These are phyloP conservation scores for Tragelaphus strepsiceros DNA, from an alignment of 2,113 vertebrate genomes.

Conservation along the genomic window DNA sequence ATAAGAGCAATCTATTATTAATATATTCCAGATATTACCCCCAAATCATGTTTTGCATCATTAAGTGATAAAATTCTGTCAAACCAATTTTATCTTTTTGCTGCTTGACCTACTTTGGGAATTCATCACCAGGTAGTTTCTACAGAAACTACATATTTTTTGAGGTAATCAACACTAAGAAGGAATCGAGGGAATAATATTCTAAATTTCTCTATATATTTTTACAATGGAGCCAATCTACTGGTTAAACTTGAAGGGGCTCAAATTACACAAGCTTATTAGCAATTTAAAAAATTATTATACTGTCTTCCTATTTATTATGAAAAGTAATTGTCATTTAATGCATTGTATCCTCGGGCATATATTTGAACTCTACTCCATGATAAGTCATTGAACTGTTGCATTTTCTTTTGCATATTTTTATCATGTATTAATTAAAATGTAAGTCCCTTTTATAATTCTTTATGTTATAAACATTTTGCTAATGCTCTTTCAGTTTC, in stretches of 20 bases:
- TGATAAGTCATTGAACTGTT: neutral
- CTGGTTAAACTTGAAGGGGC: neutral
- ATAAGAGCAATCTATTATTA: neutral
- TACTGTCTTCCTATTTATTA: slow-evolving; percentile 3
- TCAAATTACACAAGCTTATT: neutral
- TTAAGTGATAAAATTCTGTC: neutral
- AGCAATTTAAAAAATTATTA: slow-evolving; percentile 26
- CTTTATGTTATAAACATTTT: neutral
- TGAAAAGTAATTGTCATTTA: neutral
- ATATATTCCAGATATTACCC: neutral
- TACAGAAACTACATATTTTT: neutral
- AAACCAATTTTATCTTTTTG: neutral
- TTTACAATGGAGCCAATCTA: neutral
- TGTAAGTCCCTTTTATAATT: neutral
- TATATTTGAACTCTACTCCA: slow-evolving; percentile 16
- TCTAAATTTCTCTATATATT: neutral
- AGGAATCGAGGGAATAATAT: neutral
- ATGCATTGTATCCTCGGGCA: neutral
- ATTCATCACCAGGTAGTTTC: neutral
- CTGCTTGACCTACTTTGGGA: slow-evolving; percentile 19
- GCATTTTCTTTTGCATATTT: neutral
- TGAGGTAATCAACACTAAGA: neutral
- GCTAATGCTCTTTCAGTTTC: neutral
- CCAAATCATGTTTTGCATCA: neutral
- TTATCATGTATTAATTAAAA: slow-evolving; percentile 8